Evolutionary conservation across 30 jellyfish, hydroid and myxozoan genomes (phyloP), one percentile per base, ranked within the genome.

Genomic region (Sanderia malayensis): DNA sequence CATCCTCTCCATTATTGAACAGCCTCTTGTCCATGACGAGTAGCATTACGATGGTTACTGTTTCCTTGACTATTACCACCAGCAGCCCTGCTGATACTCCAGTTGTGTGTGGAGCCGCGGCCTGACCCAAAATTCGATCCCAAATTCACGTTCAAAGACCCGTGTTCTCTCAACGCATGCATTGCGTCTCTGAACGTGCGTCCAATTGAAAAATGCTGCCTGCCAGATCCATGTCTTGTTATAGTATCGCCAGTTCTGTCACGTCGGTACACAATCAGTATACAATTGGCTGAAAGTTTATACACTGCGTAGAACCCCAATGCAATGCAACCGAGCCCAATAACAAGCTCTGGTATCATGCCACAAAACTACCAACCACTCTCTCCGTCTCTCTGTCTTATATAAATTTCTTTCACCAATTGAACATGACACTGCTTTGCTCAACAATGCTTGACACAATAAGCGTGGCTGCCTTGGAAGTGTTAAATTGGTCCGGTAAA

Each of bases 271-370:
- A 81, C 86, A 34, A 81, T 71, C 52, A 81, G 49, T 19, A 81
- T 49, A 34, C 94, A 81, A 32, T 70, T 70, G 64, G 60, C 86
- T 59, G 83, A 67, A 20, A 81, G 66, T 31, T 81, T 81, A 64
- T 81, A 46, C 21, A 81, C 73, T 19, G 94, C 94, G 33, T 81
- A 81, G 57, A 81, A 81, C 19, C 94, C 94, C 52, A 81, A 62
- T 3, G 86, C 94, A 9, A 81, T 46, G 81, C 82, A 81, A 31
- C 94, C 81, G 1, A 59, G 46, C 31, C 86, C 94, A 1, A 81
- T 22, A 1, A 63, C 41, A 0, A 81, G 46, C 20, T 81, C 94
- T 1, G 68, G 53, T 1, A 81, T 45, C 82, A 70, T 62, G n/a
- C n/a, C n/a, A n/a, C n/a, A n/a, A n/a, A n/a, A n/a, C n/a, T n/a